Conservation (phyloP, 30 jellyfish, hydroid and myxozoan species). For the Catostylus mosaicus region DNA sequence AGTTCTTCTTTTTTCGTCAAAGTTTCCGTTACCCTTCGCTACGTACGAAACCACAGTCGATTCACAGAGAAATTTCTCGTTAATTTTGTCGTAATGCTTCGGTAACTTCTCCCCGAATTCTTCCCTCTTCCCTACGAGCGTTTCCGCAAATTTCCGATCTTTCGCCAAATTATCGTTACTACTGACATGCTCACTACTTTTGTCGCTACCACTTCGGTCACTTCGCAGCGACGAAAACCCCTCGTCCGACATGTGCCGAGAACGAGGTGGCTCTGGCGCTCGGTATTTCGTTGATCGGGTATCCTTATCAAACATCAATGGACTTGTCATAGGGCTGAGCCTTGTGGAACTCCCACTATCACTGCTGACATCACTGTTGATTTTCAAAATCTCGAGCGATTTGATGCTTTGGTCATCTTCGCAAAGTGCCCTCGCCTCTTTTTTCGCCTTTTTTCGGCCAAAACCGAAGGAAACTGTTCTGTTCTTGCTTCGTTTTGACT, state of each 20-base stretch:
- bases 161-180: background rate
- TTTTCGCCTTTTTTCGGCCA: constrained; percentile 47
- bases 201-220: constrained; percentile 12
- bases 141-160: background rate
- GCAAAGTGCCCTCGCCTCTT: constrained; percentile 8
- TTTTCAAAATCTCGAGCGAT: constrained; percentile 40
- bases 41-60: background rate
- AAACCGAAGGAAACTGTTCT: constrained; percentile 55
- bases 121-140: background rate
- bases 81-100: background rate
- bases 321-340: constrained; percentile 59
- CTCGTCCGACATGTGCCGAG: constrained; percentile 5
- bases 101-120: background rate
- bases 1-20: too few species aligned
- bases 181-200: background rate
- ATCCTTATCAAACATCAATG: constrained; percentile 15
- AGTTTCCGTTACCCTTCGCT: too few species aligned
- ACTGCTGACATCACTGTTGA: constrained; percentile 30
- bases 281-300: constrained; percentile 14
- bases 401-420: constrained; percentile 50
- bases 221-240: background rate
- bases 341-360: constrained; percentile 61
- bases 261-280: constrained; percentile 60
- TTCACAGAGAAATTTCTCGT: background rate
- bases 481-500: constrained; percentile 43